Evolutionary conservation across 2,113 vertebrate species (phyloP).

Genomic region (Eudyptes chrysolophus): DNA sequence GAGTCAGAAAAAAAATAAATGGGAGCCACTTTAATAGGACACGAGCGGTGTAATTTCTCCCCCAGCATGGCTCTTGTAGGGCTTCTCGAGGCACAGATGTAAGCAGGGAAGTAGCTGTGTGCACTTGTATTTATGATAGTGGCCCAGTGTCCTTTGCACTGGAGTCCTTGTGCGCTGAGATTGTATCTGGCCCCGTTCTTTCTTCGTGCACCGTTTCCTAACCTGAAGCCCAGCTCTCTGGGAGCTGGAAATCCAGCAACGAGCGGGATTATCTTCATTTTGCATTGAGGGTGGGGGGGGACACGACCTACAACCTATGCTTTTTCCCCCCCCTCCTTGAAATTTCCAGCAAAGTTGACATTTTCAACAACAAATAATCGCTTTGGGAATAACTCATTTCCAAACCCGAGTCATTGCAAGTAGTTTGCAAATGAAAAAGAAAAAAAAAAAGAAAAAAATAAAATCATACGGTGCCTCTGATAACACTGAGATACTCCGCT

Average conservation of each 20-base stretch:
- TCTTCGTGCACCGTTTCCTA: neutral
- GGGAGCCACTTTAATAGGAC: neutral
- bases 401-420: neutral
- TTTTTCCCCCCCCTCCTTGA: neutral
- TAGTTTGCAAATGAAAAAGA: neutral
- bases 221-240: neutral
- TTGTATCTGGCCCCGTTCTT: neutral
- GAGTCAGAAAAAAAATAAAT: neutral
- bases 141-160: neutral
- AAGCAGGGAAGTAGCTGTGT: neutral
- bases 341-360: neutral
- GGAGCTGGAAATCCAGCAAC: neutral
- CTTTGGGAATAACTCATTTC: neutral
- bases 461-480: neutral
- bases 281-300: neutral
- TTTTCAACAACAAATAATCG: neutral
- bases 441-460: too few relatives aligned
- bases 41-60: rapidly evolving
- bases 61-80: neutral
- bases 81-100: neutral
- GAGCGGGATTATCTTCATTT: neutral
- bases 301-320: rapidly evolving
- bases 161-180: neutral
- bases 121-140: neutral
- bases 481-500: neutral